A percentile compares a stretch with the other conserved stretches of the same genome.
Evolutionary conservation across 1,140 invertebrate species (phyloP).

Genomic region (Myzus persicae): DNA sequence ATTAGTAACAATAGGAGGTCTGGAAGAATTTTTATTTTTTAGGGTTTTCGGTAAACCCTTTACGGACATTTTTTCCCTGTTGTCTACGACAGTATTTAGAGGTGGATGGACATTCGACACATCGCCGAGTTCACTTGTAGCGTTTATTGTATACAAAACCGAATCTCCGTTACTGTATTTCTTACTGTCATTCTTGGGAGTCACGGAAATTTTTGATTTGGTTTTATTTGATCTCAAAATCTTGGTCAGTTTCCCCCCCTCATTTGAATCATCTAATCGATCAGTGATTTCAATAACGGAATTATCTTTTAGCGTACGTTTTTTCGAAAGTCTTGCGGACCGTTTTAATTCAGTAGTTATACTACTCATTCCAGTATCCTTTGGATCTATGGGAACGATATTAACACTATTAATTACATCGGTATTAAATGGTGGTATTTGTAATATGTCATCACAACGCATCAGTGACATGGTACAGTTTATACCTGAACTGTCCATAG

Average conservation of each 20-base stretch:
- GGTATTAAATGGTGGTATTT: neutral
- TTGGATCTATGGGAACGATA: neutral
- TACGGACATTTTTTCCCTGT: neutral
- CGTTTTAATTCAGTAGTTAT: neutral
- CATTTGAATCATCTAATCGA: neutral
- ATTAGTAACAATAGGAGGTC: neutral
- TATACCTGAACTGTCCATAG: neutral
- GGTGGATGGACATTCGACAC: neutral
- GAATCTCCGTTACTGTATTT: neutral
- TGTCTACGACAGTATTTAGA: neutral
- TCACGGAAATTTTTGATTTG: neutral
- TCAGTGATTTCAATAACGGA: neutral
- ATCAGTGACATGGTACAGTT: neutral
- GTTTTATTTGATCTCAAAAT: neutral
- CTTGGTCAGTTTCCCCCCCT: neutral
- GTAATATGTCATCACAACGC: neutral
- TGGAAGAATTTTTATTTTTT: neutral
- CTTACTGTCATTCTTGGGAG: neutral
- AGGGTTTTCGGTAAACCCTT: neutral
- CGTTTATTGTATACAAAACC: neutral
- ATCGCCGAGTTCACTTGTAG: neutral
- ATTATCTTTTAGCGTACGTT: neutral
- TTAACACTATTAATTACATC: neutral
- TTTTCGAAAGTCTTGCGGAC: neutral
- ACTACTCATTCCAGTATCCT: neutral